Conservation (phyloP, 2,113 vertebrate genomes). For the Gadus chalcogrammus region DNA sequence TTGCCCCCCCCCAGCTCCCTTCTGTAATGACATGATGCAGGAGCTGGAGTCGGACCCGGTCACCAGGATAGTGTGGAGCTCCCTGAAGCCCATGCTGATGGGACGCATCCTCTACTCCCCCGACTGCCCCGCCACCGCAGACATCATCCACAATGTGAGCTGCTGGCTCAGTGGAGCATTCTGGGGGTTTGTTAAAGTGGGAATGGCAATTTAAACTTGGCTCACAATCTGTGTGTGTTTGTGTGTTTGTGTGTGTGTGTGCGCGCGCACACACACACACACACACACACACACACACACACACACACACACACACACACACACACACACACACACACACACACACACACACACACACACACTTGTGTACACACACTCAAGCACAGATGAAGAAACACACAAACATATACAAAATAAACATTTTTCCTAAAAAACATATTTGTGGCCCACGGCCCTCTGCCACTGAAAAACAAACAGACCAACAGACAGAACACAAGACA, state of each 20-base stretch:
- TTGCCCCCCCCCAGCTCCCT: conserved; percentile 70
- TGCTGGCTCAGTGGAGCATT: neutral
- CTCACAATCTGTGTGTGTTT: too few relatives aligned
- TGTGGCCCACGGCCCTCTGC: too few relatives aligned
- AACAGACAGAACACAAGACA: too few relatives aligned
- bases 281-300: conserved; percentile 35
- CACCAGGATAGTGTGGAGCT: conserved; percentile 87
- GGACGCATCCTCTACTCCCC: conserved; percentile 90
- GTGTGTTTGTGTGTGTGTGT: too few relatives aligned
- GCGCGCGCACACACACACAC: too few relatives aligned
- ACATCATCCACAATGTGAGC: conserved; percentile 86
- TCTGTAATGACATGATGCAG: conserved; percentile 88
- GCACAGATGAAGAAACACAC: neutral
- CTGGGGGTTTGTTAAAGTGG: too few relatives aligned
- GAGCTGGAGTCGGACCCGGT: conserved; percentile 85
- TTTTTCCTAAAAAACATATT: too few relatives aligned
- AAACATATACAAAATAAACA: too few relatives aligned
- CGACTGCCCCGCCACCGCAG: conserved; percentile 77
- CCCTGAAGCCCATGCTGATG: conserved; percentile 90
- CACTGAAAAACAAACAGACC: neutral
- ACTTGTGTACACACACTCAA: neutral
- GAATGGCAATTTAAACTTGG: too few relatives aligned
- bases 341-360: neutral
- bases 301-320: conserved; percentile 14
- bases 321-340: conserved; percentile 13